Base-by-base conservation (phyloP, 2,888 invertebrate species). In the Lysandra bellargus region DNA sequence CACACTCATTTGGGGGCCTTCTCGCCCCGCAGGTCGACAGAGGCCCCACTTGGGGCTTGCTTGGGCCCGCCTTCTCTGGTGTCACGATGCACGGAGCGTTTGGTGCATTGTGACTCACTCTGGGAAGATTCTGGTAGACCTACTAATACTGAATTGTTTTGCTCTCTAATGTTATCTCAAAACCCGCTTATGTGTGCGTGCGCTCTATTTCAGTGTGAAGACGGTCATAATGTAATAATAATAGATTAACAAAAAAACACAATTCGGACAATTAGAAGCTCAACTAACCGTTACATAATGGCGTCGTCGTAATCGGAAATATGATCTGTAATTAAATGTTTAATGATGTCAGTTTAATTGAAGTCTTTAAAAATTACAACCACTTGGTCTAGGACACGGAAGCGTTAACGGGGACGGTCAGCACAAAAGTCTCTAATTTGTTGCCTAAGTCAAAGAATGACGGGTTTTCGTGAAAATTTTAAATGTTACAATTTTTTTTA, bases 321-420 rank as follows among this genome's bases (percentile, higher is more conserved):
- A 76, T 76, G 53, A 49, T 76, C 53, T 76, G 53, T 76, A 53
- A 76, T 76, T 76, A 76, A 76, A 76, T 76, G 76, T 76, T 76
- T 76, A 76, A 76, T 76, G 53, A 76, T 76, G 76, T 57, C 76
- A 53, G 76, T 57, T 76, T 53, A 76, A 76, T 76, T 76, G 76
- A 30, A 33, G 76, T 76, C 76, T 57, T 76, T 76, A 23, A 76
- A 76, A 76, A 76, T 49, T 57, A 33, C 30, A 53, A 17, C 76
- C 76, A 76, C 53, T 76, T 76, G 76, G n/a, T 30, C 44, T 76
- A 33, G 49, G 76, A 53, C 53, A 76, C 76, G 75, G 75, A 44
- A 75, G 75, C 49, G 30, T 75, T 49, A n/a, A 17, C 49, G 33
- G 17, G 37, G 17, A 76, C 30, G 1, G 76, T 57, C 76, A 17